These are phyloP conservation scores for Coturnix japonica DNA, from an alignment of 2,113 vertebrate species.

Conservation along the genomic window DNA sequence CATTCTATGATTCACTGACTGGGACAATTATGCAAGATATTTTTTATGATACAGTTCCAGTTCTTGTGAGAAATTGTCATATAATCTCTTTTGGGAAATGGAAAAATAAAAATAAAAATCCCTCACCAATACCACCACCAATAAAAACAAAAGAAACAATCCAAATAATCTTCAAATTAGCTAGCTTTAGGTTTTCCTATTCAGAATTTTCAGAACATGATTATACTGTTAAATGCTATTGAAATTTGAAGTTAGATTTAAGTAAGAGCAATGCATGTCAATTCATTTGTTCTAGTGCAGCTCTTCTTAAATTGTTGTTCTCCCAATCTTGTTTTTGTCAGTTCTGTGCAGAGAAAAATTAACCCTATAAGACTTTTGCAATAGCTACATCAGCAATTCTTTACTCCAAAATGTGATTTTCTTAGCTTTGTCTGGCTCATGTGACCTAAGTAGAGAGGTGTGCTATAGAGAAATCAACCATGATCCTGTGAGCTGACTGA, in stretches of 20 bases:
- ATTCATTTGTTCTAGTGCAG: not conserved
- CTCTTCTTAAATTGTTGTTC: not conserved
- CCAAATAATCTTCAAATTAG: not conserved
- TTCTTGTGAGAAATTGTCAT: not conserved
- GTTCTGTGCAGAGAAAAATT: not conserved
- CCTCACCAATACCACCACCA: too few relatives aligned
- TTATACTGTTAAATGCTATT: not conserved
- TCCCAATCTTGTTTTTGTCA: not conserved
- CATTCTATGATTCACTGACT: not conserved
- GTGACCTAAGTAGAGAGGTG: not conserved
- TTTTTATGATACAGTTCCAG: not conserved
- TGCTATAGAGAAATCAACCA: not conserved
- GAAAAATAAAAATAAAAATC: not conserved
- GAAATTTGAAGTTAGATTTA: not conserved
- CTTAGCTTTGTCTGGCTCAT: not conserved
- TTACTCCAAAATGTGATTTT: not conserved
- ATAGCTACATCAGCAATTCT: not conserved
- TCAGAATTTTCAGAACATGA: not conserved
- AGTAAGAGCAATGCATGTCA: not conserved
- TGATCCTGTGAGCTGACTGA: fast-evolving
- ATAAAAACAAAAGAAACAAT: too few relatives aligned
- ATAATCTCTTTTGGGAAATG: not conserved
- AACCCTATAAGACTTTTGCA: not conserved
- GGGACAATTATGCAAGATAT: not conserved
- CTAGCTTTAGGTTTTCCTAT: not conserved